These are phyloP conservation scores for Coecobrya sp. DNA, from an alignment of 2,888 invertebrate genomes.

Conservation along the genomic window DNA sequence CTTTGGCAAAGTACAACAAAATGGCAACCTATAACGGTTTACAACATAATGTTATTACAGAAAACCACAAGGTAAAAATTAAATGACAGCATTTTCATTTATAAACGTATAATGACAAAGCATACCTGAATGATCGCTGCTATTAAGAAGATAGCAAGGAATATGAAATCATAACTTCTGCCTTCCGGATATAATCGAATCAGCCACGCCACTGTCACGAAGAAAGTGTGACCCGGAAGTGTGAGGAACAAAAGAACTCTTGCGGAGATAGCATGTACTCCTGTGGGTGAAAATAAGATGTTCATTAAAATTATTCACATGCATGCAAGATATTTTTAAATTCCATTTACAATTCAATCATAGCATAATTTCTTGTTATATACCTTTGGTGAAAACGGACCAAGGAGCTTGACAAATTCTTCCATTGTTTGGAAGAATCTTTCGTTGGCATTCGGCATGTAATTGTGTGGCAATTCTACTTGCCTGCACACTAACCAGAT, in stretches of 20 bases:
- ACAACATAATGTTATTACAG: constrained; percentile 38
- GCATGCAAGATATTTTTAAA: no score
- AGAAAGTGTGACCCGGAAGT: constrained; percentile 85
- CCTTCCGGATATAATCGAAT: constrained; percentile 67
- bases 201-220: constrained; percentile 82
- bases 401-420: constrained; percentile 87
- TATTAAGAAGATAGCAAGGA: constrained; percentile 81
- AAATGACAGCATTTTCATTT: no score
- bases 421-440: constrained; percentile 89
- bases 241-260: constrained; percentile 87
- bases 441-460: constrained; percentile 91
- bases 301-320: no score
- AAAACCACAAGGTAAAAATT: no score
- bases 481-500: constrained; percentile 93
- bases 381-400: constrained; percentile 85
- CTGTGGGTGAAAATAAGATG: constrained; percentile 66
- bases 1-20: constrained; percentile 93
- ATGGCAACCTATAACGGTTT: constrained; percentile 89
- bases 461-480: constrained; percentile 93
- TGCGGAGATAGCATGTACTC: constrained; percentile 88
- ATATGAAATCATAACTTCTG: constrained; percentile 77
- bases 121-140: constrained; percentile 84
- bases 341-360: neutral
- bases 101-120: no score
- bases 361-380: neutral